Evolutionary conservation across 2,888 invertebrate species (phyloP).

Genomic region (Brachypterus glaber): DNA sequence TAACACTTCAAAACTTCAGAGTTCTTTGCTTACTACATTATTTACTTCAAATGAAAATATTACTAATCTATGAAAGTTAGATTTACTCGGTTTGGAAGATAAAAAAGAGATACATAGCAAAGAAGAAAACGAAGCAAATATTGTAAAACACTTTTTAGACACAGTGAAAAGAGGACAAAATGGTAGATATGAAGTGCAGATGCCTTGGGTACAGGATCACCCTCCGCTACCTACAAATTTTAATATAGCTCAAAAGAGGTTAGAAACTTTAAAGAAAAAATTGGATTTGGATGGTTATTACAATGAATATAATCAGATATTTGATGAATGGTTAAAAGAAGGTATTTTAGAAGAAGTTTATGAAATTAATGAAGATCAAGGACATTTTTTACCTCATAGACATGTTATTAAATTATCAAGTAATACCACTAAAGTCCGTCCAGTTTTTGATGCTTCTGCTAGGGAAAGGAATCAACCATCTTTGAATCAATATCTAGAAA

Average conservation of each 20-base stretch:
- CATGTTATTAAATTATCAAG: constrained; percentile 17
- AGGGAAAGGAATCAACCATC: constrained; percentile 19
- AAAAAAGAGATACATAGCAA: constrained; percentile 7
- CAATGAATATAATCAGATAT: constrained; percentile 11
- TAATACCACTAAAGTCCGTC: constrained; percentile 20
- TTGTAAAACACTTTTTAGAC: constrained; percentile 14
- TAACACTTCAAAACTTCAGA: neutral
- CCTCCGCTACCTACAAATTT: constrained; percentile 13
- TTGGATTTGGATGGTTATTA: too few relatives aligned
- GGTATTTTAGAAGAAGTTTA: constrained; percentile 15
- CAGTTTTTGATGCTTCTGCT: constrained; percentile 27
- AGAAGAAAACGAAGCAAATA: constrained; percentile 9
- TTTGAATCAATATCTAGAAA: constrained; percentile 23
- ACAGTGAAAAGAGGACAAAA: constrained; percentile 11
- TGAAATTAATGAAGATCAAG: neutral
- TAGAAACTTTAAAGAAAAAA: too few relatives aligned
- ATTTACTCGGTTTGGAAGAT: constrained; percentile 12
- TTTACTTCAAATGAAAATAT: constrained; percentile 4
- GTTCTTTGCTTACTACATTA: constrained; percentile 3
- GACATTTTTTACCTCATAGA: constrained; percentile 22
- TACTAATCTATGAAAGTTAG: constrained; percentile 9
- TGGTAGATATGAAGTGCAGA: constrained; percentile 17
- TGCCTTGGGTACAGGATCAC: constrained; percentile 18
- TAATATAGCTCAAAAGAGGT: too few relatives aligned
- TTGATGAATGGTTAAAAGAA: constrained; percentile 14